Evolutionary conservation across 2,797 vertebrate genomes (phyloP).

Genomic region (Euthynnus affinis): DNA sequence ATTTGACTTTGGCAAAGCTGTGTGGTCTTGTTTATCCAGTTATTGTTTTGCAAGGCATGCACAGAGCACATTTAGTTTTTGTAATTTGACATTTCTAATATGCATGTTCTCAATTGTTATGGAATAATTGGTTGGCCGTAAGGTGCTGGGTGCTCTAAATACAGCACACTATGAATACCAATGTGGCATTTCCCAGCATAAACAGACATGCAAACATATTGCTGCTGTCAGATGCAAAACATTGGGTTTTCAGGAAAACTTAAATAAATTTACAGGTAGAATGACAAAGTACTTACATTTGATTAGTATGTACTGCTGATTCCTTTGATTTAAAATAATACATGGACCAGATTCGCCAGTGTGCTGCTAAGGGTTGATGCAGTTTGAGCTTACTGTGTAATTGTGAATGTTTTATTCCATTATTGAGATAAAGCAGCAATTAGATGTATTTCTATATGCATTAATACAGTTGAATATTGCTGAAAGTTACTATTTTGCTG

Average conservation of each 20-base stretch:
- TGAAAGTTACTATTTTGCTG: not conserved
- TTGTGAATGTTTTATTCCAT: not conserved
- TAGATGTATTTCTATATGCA: not conserved
- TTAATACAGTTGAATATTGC: not conserved
- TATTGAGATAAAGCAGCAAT: not conserved
- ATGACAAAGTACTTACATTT: constrained; percentile 5
- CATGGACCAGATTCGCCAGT: not conserved
- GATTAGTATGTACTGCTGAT: not conserved
- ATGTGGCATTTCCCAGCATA: constrained; percentile 60
- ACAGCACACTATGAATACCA: constrained; percentile 71
- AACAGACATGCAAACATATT: constrained; percentile 50
- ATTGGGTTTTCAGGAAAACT: constrained; percentile 33
- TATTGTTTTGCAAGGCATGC: constrained; percentile 70
- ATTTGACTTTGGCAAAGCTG: constrained; percentile 62
- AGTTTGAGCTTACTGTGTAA: no score
- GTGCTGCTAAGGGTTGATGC: not conserved
- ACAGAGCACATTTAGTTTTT: constrained; percentile 64
- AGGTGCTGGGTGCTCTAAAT: constrained; percentile 62
- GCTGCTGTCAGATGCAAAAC: constrained; percentile 41
- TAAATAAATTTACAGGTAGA: constrained; percentile 22
- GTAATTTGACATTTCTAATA: constrained; percentile 82
- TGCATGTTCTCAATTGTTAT: constrained; percentile 79
- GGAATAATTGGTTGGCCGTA: constrained; percentile 81
- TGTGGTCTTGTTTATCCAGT: constrained; percentile 59
- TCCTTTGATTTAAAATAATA: not conserved